Base-by-base conservation (phyloP, 2,113 vertebrate species). In the Tyrannus savana region DNA sequence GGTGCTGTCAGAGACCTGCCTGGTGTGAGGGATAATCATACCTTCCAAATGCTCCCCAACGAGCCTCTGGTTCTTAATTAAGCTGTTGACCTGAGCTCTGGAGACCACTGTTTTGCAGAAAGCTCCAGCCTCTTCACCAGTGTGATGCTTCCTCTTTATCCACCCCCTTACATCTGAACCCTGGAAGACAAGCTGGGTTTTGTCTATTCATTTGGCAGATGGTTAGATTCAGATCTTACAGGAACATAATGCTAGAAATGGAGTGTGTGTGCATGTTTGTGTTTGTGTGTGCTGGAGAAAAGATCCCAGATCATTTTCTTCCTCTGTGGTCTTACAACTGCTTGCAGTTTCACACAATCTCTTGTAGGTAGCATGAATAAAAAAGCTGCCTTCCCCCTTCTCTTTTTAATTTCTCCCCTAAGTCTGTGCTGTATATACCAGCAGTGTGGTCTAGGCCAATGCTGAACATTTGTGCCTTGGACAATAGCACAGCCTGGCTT, bases 401-500 rank as follows among this genome's bases (percentile, higher is more conserved):
- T 35, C 49, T 67, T 79, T 60, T 90, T 92, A 73, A 84, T 92
- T 66, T 49, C 60, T 81, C 52, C 74, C 89, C 93, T 84, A 96
- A 96, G 96, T 95, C 96, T 94, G 88, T 84, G 78, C 96, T 87
- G 95, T 94, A 97, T 96, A 97, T 93, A 97, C 97, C 97, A 98
- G 97, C 98, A 97, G 93, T 98, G 98, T 98, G 98, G 98, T 98
- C 98, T 98, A 98, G 98, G 97, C 97, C 98, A 98, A 97, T 97
- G 98, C 97, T 97, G 98, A 98, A 98, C 97, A 96, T 98, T 98
- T 98, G 98, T 98, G 98, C 92, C 84, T 97, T 72, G 97, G 98
- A 98, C 98, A 98, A 98, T 98, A 98, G 98, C 97, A 96, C 98
- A 98, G 98, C 97, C 98, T 97, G 97, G 98, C 97, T 98, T 98